Evolutionary conservation across 2,888 invertebrate species (phyloP).

Genomic region (Sinhomidia bicolor): DNA sequence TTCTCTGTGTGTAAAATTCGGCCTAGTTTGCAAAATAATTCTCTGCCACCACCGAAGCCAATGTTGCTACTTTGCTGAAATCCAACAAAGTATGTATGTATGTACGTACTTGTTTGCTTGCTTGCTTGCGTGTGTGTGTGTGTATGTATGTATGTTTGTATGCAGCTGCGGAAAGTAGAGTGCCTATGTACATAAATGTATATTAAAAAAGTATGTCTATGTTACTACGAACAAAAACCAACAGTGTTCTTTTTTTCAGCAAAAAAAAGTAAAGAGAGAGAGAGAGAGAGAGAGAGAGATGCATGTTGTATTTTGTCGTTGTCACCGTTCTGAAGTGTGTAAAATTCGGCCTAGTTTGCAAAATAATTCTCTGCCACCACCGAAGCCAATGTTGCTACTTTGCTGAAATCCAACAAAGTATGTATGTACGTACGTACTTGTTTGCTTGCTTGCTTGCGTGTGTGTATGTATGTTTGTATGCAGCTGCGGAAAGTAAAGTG

Average conservation of each 20-base stretch:
- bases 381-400: not conserved
- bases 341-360: constrained; percentile 79
- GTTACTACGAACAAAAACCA: constrained; percentile 65
- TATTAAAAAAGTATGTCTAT: constrained; percentile 75
- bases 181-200: not conserved
- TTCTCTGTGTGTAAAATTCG: constrained; percentile 61
- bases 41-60: constrained; percentile 17
- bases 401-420: not conserved
- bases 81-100: not conserved
- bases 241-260: not conserved
- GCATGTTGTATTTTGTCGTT: not conserved
- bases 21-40: constrained; percentile 78
- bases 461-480: not conserved
- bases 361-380: constrained; percentile 61
- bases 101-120: not conserved
- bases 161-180: not conserved
- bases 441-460: not conserved
- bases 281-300: not conserved
- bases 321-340: no score
- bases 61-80: not conserved
- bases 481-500: not conserved
- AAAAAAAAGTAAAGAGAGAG: not conserved
- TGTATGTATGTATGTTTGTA: not conserved
- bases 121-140: not conserved
- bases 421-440: not conserved